These are phyloP conservation scores for Drosophila nr. perissopoda DNA, from an alignment of 2,888 invertebrate genomes.

Conservation along the genomic window DNA sequence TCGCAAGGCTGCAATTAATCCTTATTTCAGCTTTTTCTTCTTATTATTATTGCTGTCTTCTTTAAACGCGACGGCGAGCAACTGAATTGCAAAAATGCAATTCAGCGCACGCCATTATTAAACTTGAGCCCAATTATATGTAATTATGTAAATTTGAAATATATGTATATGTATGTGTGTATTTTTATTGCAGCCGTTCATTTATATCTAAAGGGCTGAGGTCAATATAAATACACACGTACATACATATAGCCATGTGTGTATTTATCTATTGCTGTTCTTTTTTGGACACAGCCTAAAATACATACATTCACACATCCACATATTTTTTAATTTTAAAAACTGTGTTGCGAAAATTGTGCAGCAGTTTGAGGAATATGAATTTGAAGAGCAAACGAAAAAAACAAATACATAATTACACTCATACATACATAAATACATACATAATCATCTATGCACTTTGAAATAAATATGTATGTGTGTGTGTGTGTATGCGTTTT, in stretches of 20 bases:
- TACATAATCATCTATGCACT: background rate
- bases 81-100: slow-evolving; percentile 30
- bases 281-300: slow-evolving; percentile 1
- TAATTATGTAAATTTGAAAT: background rate
- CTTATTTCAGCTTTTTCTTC: background rate
- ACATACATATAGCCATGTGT: slow-evolving; percentile 7
- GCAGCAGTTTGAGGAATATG: slow-evolving; percentile 13
- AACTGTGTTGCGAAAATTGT: background rate
- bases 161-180: background rate
- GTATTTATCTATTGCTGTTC: background rate
- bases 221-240: slow-evolving; percentile 15
- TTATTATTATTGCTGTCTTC: slow-evolving; percentile 9
- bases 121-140: slow-evolving; percentile 9
- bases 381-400: slow-evolving; percentile 20
- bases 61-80: slow-evolving; percentile 25
- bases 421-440: background rate
- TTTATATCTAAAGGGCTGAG: slow-evolving; percentile 34
- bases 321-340: background rate
- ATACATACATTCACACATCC: background rate
- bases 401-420: background rate
- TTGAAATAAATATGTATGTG: background rate
- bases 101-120: background rate
- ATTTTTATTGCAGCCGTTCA: slow-evolving; percentile 41
- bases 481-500: background rate
- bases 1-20: background rate